These are phyloP conservation scores for Rhinichthys osculus DNA, from an alignment of 2,797 vertebrate genomes.

Conservation along the genomic window DNA sequence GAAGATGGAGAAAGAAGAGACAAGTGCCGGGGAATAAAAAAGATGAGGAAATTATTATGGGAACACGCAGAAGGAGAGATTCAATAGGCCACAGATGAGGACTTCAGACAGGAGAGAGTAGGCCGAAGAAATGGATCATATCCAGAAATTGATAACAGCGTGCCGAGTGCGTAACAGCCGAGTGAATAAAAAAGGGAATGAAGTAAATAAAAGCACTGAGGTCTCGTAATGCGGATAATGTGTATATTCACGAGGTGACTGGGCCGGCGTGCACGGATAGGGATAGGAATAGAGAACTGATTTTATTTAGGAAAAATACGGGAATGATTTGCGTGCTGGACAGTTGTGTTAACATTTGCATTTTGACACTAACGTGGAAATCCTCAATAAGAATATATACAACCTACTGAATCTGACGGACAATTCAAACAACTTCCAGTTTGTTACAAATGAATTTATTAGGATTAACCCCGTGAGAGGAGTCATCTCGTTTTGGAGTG, in stretches of 20 bases:
- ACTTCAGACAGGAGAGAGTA: constrained; percentile 4
- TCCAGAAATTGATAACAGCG: constrained; percentile 17
- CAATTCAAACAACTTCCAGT: too few relatives aligned
- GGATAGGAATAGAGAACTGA: neutral
- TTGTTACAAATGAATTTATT: too few relatives aligned
- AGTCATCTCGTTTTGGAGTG: too few relatives aligned
- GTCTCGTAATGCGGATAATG: neutral
- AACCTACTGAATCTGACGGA: too few relatives aligned
- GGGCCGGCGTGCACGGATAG: neutral
- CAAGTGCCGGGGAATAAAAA: constrained; percentile 30
- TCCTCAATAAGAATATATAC: too few relatives aligned
- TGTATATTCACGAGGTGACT: neutral
- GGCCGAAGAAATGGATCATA: constrained; percentile 46
- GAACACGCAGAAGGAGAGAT: constrained; percentile 16
- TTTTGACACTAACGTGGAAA: too few relatives aligned
- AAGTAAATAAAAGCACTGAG: constrained; percentile 10
- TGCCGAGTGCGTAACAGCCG: constrained; percentile 37
- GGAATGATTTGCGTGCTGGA: neutral
- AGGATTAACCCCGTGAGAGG: too few relatives aligned
- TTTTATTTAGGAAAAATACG: neutral
- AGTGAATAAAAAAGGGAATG: constrained; percentile 49
- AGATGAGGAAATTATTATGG: constrained; percentile 42
- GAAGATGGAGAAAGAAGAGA: constrained; percentile 21
- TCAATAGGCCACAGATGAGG: neutral
- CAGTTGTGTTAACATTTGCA: neutral